These are phyloP conservation scores for Agrypnia vestita DNA, from an alignment of 1,140 invertebrate genomes.

Conservation along the genomic window DNA sequence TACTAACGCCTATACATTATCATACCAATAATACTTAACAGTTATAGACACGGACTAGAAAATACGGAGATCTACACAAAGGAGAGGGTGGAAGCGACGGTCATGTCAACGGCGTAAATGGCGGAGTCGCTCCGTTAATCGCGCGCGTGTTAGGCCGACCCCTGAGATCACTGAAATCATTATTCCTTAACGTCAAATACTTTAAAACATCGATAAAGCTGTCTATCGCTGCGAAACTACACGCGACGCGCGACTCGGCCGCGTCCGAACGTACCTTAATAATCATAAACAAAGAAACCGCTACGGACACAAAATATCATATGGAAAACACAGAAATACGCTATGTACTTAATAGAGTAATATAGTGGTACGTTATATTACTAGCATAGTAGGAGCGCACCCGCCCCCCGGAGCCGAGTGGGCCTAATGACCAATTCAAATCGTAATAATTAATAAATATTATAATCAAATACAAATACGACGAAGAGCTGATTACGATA, in stretches of 20 bases:
- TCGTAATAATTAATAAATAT: constrained; percentile 57
- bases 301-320: constrained; percentile 46
- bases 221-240: constrained; percentile 59
- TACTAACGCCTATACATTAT: constrained; percentile 38
- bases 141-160: constrained; percentile 54
- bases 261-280: constrained; percentile 17
- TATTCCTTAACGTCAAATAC: constrained; percentile 53
- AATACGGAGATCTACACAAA: constrained; percentile 21
- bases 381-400: constrained; percentile 1
- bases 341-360: constrained; percentile 37
- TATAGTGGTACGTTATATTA: constrained; percentile 19
- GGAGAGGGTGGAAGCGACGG: constrained; percentile 6
- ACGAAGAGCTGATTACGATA: constrained; percentile 61
- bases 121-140: constrained; percentile 31
- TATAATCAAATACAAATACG: constrained; percentile 58
- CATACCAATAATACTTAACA: constrained; percentile 1
- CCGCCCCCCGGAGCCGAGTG: constrained; percentile 39
- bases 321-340: constrained; percentile 46
- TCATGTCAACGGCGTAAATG: constrained; percentile 16
- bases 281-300: constrained; percentile 32
- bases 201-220: constrained; percentile 61
- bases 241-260: constrained; percentile 19
- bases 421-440: constrained; percentile 58
- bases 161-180: constrained; percentile 51
- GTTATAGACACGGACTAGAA: constrained; percentile 11